Conservation (phyloP, 2,797 vertebrate genomes). For the Pseudotriccus pelzelni region DNA sequence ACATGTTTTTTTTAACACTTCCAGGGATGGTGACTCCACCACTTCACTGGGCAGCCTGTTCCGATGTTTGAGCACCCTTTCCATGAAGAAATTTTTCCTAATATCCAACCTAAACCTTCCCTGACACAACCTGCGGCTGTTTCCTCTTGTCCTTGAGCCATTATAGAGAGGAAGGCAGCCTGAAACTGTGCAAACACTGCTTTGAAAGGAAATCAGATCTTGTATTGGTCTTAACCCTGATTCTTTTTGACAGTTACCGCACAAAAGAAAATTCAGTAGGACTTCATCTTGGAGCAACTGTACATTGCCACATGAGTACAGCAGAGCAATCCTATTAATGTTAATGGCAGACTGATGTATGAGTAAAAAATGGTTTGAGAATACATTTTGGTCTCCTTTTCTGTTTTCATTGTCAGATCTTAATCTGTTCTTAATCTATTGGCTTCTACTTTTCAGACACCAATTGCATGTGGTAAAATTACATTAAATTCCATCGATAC, state of each 20-base stretch:
- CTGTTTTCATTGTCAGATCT: background rate
- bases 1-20: background rate
- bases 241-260: background rate
- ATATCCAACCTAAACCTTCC: background rate
- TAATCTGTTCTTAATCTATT: background rate
- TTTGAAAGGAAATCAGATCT: background rate
- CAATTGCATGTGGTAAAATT: fast-evolving
- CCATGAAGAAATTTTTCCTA: background rate
- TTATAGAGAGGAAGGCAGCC: background rate
- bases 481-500: background rate
- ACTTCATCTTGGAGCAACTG: background rate
- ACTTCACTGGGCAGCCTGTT: background rate
- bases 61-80: background rate
- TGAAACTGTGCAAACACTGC: background rate
- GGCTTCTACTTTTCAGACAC: background rate
- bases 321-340: fast-evolving
- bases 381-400: background rate
- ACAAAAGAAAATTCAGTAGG: background rate
- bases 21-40: background rate
- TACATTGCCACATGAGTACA: fast-evolving
- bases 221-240: background rate
- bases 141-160: background rate
- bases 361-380: background rate
- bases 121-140: background rate
- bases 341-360: fast-evolving